Evolutionary conservation across 2,888 invertebrate genomes (phyloP).

Genomic region (Lampropteryx suffumata): DNA sequence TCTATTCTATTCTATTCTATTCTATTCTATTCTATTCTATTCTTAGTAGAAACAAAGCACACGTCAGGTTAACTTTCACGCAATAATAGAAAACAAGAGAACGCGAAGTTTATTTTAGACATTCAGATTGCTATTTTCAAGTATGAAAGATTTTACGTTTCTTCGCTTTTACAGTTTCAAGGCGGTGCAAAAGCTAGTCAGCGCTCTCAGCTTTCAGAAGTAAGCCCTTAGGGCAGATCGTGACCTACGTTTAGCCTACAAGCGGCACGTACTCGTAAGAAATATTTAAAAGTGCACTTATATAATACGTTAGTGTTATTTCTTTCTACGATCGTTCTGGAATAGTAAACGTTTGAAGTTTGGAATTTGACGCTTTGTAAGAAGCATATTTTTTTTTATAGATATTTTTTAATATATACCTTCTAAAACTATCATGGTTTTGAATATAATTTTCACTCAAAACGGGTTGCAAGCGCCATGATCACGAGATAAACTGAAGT

Average conservation of each 20-base stretch:
- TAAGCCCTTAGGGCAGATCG: conserved; percentile 42
- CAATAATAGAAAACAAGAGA: not conserved
- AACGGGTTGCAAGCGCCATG: too few relatives aligned
- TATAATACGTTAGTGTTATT: conserved; percentile 23
- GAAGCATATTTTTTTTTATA: not conserved
- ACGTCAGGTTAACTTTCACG: not conserved
- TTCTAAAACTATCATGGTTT: too few relatives aligned
- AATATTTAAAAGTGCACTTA: conserved; percentile 33
- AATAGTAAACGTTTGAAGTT: not conserved
- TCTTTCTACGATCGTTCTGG: conserved; percentile 1
- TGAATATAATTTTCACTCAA: too few relatives aligned
- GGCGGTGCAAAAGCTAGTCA: conserved; percentile 21
- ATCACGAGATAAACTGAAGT: too few relatives aligned
- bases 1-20: too few relatives aligned
- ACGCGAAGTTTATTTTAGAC: not conserved
- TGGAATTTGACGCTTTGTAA: too few relatives aligned
- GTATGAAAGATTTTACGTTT: conserved; percentile 14
- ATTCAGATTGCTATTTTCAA: conserved; percentile 15
- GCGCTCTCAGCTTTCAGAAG: conserved; percentile 26
- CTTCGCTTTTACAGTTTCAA: conserved; percentile 5
- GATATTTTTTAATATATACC: too few relatives aligned
- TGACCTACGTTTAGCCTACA: conserved; percentile 46
- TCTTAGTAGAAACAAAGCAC: too few relatives aligned
- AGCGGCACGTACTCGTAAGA: conserved; percentile 35
- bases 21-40: too few relatives aligned